Evolutionary conservation across 2,888 invertebrate species (phyloP).

Genomic region (Cyrtodaria siliqua): DNA sequence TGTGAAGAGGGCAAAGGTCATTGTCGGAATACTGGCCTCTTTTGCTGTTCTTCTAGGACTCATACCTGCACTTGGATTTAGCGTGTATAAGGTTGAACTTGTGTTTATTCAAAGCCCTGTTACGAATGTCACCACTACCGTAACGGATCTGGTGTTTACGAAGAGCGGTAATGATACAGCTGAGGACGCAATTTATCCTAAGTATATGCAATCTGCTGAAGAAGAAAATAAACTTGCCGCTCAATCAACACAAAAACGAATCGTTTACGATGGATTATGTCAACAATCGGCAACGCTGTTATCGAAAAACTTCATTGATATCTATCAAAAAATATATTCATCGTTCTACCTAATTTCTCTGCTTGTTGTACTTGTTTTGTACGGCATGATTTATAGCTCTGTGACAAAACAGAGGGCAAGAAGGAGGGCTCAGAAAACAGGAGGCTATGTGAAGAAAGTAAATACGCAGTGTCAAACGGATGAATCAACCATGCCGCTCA

Average conservation of each 20-base stretch:
- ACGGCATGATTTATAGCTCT: slow-evolving; percentile 79
- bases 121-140: too few relatives aligned
- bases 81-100: slow-evolving; percentile 32
- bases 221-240: neutral
- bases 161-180: too few relatives aligned
- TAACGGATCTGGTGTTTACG: neutral
- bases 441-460: slow-evolving; percentile 31
- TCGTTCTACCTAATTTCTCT: slow-evolving; percentile 82
- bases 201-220: too few relatives aligned
- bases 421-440: too few relatives aligned
- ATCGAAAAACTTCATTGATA: slow-evolving; percentile 64
- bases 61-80: slow-evolving; percentile 68
- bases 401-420: slow-evolving; percentile 67
- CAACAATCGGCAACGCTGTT: slow-evolving; percentile 67
- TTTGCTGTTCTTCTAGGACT: slow-evolving; percentile 78
- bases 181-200: too few relatives aligned
- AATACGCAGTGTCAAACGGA: slow-evolving; percentile 64
- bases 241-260: neutral
- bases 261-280: slow-evolving; percentile 74
- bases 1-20: slow-evolving; percentile 72
- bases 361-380: slow-evolving; percentile 83
- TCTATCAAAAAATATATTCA: slow-evolving; percentile 82
- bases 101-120: too few relatives aligned
- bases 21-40: slow-evolving; percentile 70
- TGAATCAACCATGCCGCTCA: slow-evolving; percentile 53